Evolutionary conservation across 2,888 invertebrate species (phyloP), one percentile per base, ranked within the genome.

Genomic region (Drosophila algonquin): DNA sequence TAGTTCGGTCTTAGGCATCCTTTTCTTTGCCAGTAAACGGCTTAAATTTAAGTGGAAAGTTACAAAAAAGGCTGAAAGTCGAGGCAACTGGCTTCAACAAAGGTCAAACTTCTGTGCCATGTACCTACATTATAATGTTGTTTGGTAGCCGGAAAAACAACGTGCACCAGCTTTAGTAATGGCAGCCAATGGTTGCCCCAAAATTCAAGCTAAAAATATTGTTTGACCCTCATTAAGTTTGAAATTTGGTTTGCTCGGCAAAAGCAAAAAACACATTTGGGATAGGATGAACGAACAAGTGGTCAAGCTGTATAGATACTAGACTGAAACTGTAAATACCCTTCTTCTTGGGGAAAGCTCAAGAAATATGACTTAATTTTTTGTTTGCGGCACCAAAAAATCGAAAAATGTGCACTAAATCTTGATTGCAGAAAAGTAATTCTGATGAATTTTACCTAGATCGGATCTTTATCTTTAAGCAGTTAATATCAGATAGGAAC

Each of bases 181-280:
- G 14, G 40, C 40, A n/a, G 40, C 4, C 14, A 40, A 40, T 14
- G 18, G n/a, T 16, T 18, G 46, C 47, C 46, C 46, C n/a, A 62
- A 76, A 76, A 76, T 73, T 59, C 80, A 85, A 70, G 77, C 68
- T 67, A 77, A 71, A 87, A 85, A 83, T 73, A 80, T 80, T 68
- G 75, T 75, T 87, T 87, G 88, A 83, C 82, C 82, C 82, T 83
- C 88, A 83, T 83, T 83, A 83, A 76, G 80, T 77, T 83, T 85
- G 80, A 87, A 80, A 82, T 87, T 85, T 83, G 82, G 63, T 64
- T 85, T 71, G 40, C 35, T 48, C 50, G 50, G 58, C 55, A 27
- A 21, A 46, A 57, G 48, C 52, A 73, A 51, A 35, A 46, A 71
- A 69, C 68, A 72, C 76, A 71, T 83, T 83, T 62, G 65, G 59